These are phyloP conservation scores for Cremastinae sp. DNA, from an alignment of 2,888 invertebrate genomes.

Conservation along the genomic window DNA sequence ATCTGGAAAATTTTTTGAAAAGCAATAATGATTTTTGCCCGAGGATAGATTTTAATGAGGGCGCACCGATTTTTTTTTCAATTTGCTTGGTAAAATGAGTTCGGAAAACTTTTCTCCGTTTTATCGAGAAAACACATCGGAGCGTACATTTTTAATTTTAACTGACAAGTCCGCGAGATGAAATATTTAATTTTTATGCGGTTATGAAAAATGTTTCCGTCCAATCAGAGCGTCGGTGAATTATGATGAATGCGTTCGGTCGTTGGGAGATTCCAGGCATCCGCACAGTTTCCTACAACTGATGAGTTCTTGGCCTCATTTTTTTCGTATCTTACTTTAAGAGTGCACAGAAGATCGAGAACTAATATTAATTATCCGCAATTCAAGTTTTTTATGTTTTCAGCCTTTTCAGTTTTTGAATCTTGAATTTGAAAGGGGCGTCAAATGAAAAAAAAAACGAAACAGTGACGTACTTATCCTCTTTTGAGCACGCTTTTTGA, in stretches of 20 bases:
- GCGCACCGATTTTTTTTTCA: neutral
- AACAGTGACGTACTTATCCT: neutral
- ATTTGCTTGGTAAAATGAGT: neutral
- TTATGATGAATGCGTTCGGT: conserved; percentile 46
- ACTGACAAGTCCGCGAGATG: neutral
- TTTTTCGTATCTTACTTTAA: neutral
- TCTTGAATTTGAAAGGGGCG: neutral
- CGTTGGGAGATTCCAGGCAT: conserved; percentile 22
- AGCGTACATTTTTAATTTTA: too few relatives aligned
- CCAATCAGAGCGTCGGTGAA: conserved; percentile 16
- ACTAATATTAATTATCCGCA: conserved; percentile 35
- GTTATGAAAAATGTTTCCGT: neutral
- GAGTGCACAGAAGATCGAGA: conserved; percentile 43
- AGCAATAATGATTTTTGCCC: too few relatives aligned
- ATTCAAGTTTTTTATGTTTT: conserved; percentile 38
- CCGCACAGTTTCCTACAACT: conserved; percentile 17
- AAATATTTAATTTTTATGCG: neutral
- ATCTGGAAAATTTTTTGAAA: too few relatives aligned
- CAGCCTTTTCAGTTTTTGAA: conserved; percentile 55
- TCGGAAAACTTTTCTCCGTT: neutral
- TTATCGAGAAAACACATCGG: neutral
- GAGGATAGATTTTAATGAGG: neutral
- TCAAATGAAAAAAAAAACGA: conserved; percentile 26
- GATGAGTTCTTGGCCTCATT: conserved; percentile 2
- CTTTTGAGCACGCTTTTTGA: neutral